These are phyloP conservation scores for Bucorvus abyssinicus DNA, from an alignment of 2,797 vertebrate genomes.

Conservation along the genomic window DNA sequence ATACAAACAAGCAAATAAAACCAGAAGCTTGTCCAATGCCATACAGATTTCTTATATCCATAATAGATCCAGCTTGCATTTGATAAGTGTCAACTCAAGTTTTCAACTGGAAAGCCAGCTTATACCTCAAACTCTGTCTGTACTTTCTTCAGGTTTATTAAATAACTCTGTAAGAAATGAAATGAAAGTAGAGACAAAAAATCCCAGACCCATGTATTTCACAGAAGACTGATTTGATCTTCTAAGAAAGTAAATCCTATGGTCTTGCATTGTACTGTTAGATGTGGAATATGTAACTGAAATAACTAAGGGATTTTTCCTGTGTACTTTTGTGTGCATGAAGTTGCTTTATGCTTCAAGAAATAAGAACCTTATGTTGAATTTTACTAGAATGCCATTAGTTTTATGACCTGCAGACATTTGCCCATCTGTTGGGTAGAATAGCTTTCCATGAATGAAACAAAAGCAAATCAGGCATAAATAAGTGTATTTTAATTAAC, in stretches of 20 bases:
- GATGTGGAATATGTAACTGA: conserved; percentile 30
- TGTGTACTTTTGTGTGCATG: conserved; percentile 35
- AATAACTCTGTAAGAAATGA: background rate
- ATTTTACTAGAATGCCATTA: conserved; percentile 63
- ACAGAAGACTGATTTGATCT: background rate
- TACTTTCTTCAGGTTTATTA: background rate
- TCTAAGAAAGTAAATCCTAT: background rate
- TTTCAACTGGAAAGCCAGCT: background rate
- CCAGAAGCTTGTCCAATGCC: background rate
- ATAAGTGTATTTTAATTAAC: conserved; percentile 67
- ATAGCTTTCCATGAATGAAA: conserved; percentile 53
- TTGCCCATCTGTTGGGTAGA: conserved; percentile 65
- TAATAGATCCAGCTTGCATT: background rate
- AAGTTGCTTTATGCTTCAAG: conserved; percentile 59
- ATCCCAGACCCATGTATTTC: background rate
- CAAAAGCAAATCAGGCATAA: conserved; percentile 37
- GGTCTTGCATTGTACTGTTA: conserved; percentile 23
- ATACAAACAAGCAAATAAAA: background rate
- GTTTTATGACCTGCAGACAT: conserved; percentile 72
- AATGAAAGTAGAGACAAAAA: background rate
- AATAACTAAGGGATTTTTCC: conserved; percentile 57
- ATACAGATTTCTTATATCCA: background rate
- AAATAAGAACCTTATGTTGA: conserved; percentile 66
- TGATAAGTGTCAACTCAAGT: background rate
- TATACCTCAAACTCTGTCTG: background rate